Evolutionary conservation across 2,797 vertebrate species (phyloP), one percentile per base, ranked within the genome.

Genomic region (Threskiornis aethiopicus): DNA sequence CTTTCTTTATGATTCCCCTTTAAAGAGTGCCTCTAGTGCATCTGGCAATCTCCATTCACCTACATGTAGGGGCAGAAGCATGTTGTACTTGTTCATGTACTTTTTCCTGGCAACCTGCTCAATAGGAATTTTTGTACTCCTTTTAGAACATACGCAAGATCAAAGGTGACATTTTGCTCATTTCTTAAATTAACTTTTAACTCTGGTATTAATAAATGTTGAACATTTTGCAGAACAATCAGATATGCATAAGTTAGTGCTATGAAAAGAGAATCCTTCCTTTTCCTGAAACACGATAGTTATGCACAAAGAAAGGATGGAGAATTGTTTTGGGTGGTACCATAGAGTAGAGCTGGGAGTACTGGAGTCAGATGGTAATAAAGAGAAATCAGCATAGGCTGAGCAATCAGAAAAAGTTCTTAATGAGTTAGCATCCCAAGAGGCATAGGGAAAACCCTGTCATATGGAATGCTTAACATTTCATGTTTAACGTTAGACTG

Each of bases 401-500:
- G 64, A 85, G 41, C 67, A 94, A 67, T 57, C 28, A 71, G 49
- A 79, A 93, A 65, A 79, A 66, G 37, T 77, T 93, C 84, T 84
- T 84, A 89, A 89, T 84, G 71, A 95, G 26, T 83, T 91, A 77
- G 44, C 52, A 65, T 91, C 90, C 51, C 42, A 18, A 80, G 66
- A 84, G 73, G 18, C 64, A 64, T 6, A 89, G 66, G 47, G 87
- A 92, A 95, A 93, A 70, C n/a, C 42, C 35, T 77, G 70, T 93
- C 33, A 89, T 64, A 76, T 13, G 59, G 78, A 91, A 95, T 90
- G 81, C 55, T 90, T 90, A 93, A 83, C 39, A 73, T 89, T 82
- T 90, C 16, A 41, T 85, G 51, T 96, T 90, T 86, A 84, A 79
- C 0, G 0, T 84, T 84, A 80, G 71, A 69, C 71, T 91, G 87